Evolutionary conservation across 64 coral and sea anemone genomes (phyloP).

Genomic region (Stichodactyla helianthus): DNA sequence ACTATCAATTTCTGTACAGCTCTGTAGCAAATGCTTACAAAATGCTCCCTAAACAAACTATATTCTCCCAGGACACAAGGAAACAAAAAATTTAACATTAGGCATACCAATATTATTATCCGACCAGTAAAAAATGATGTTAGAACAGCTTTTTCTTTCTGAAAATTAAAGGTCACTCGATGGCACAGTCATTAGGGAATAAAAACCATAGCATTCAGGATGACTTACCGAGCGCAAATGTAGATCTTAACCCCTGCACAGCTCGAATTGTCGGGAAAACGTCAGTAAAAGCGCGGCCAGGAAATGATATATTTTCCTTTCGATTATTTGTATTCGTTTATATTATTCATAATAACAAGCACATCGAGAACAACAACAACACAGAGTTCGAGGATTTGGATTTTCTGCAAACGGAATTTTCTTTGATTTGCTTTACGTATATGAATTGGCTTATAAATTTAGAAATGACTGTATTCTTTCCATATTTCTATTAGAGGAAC

Average conservation of each 20-base stretch:
- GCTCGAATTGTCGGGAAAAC: not conserved
- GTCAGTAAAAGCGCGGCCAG: not conserved
- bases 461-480: not conserved
- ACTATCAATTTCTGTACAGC: no score
- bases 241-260: not conserved
- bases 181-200: not conserved
- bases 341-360: not conserved
- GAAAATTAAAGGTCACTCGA: not conserved
- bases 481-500: not conserved
- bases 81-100: no score
- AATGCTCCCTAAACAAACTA: no score
- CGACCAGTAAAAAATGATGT: no score
- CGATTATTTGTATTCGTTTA: not conserved
- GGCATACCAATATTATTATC: no score
- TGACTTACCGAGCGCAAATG: not conserved
- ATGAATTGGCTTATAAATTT: not conserved
- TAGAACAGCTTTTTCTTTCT: no score
- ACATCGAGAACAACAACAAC: slow-evolving; percentile 4
- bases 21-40: no score
- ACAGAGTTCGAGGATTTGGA: not conserved
- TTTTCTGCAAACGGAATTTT: not conserved
- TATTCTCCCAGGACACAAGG: no score
- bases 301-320: not conserved
- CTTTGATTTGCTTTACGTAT: not conserved
- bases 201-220: not conserved